Conservation (phyloP, 2,797 vertebrate species). For the Chelidonichthys spinosus region DNA sequence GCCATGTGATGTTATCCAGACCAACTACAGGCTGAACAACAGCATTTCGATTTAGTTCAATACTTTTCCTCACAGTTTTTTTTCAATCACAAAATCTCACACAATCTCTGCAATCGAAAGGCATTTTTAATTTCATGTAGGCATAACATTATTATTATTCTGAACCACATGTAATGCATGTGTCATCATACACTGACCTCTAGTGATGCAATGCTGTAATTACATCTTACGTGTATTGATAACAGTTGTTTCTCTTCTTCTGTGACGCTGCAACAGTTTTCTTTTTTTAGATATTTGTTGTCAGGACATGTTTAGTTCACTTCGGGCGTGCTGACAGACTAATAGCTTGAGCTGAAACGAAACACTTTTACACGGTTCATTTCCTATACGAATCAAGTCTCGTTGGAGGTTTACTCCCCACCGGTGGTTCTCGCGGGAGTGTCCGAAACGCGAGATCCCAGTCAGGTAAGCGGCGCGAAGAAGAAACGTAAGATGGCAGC, state of each 20-base stretch:
- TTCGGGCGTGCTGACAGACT: accelerated
- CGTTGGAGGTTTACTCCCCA: background rate
- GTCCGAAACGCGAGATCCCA: background rate
- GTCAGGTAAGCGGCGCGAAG: background rate
- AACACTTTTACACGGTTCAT: background rate
- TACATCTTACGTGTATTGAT: background rate
- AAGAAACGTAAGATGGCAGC: constrained; percentile 64
- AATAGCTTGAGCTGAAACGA: background rate
- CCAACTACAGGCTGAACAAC: background rate
- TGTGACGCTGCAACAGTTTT: background rate
- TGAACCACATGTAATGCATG: background rate
- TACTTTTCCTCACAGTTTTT: too few species aligned
- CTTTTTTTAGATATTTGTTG: background rate
- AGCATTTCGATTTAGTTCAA: background rate
- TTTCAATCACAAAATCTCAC: too few species aligned
- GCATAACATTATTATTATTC: too few species aligned
- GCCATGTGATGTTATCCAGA: background rate
- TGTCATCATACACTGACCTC: constrained; percentile 39
- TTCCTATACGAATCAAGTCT: background rate
- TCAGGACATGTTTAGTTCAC: background rate
- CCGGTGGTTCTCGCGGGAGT: constrained; percentile 23
- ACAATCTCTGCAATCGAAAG: too few species aligned
- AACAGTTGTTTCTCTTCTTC: background rate
- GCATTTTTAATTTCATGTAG: too few species aligned
- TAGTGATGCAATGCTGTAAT: constrained; percentile 18